Evolutionary conservation across 2,888 invertebrate species (phyloP).

Genomic region (Cotesia congregata): DNA sequence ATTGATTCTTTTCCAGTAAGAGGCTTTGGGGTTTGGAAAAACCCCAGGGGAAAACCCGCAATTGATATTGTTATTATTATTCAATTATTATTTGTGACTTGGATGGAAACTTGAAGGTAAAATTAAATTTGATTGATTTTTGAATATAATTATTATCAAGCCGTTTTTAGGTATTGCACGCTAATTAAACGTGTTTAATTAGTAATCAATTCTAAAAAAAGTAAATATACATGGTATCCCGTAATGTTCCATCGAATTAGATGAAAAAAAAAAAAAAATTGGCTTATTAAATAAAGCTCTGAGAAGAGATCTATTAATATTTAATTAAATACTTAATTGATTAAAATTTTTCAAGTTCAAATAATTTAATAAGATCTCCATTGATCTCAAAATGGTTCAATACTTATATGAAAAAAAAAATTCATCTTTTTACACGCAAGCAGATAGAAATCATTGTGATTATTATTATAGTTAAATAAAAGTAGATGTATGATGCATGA

Average conservation of each 20-base stretch:
- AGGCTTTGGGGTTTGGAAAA: slow-evolving; percentile 4
- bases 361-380: too few relatives aligned
- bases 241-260: too few relatives aligned
- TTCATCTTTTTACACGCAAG: background rate
- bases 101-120: background rate
- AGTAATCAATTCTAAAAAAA: too few relatives aligned
- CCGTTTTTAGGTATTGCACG: background rate
- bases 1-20: background rate
- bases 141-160: background rate
- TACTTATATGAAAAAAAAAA: too few relatives aligned
- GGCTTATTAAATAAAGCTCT: too few relatives aligned
- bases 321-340: too few relatives aligned
- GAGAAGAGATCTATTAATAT: too few relatives aligned
- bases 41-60: background rate
- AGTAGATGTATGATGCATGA: background rate
- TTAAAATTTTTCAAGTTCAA: too few relatives aligned
- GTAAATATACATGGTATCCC: too few relatives aligned
- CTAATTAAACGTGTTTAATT: too few relatives aligned
- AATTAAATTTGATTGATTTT: background rate
- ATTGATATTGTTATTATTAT: background rate
- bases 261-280: too few relatives aligned
- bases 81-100: background rate
- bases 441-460: background rate
- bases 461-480: background rate
- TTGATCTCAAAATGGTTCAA: too few relatives aligned